These are phyloP conservation scores for Coecobrya sp. DNA, from an alignment of 2,888 invertebrate species.

Conservation along the genomic window DNA sequence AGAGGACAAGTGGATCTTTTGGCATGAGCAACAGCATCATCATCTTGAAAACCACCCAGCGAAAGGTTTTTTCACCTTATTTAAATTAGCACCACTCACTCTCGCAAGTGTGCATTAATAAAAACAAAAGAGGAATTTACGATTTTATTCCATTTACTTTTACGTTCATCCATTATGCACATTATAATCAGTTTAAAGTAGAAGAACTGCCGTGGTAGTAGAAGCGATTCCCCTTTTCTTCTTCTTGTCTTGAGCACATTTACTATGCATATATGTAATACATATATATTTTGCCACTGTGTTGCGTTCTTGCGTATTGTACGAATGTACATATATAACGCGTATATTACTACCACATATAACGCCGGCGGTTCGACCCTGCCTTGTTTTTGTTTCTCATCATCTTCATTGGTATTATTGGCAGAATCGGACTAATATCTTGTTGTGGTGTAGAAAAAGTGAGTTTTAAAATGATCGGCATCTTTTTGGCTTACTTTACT, in stretches of 20 bases:
- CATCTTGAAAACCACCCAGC: slow-evolving; percentile 31
- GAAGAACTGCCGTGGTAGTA: not conserved
- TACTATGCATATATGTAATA: slow-evolving; percentile 74
- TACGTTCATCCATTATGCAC: slow-evolving; percentile 72
- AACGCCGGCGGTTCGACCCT: slow-evolving; percentile 45
- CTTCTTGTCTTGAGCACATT: slow-evolving; percentile 36
- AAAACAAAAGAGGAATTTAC: slow-evolving; percentile 50
- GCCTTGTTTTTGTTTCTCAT: slow-evolving; percentile 48
- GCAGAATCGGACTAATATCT: not conserved
- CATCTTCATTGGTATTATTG: not conserved
- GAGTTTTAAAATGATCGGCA: slow-evolving; percentile 50
- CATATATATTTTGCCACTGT: slow-evolving; percentile 31
- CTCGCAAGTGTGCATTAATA: slow-evolving; percentile 15
- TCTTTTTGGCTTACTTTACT: slow-evolving; percentile 74
- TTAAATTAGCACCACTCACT: slow-evolving; percentile 68
- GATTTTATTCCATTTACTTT: slow-evolving; percentile 63
- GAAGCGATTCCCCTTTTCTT: not conserved
- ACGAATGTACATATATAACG: not conserved
- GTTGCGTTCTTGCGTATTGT: slow-evolving; percentile 30
- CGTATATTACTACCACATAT: slow-evolving; percentile 5
- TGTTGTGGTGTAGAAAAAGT: slow-evolving; percentile 15
- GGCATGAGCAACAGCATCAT: slow-evolving; percentile 5
- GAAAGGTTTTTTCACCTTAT: slow-evolving; percentile 77
- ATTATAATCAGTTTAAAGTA: slow-evolving; percentile 68
- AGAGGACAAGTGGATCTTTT: slow-evolving; percentile 82